phyloP scores from a whole-genome alignment of 2,113 vertebrate species.

The Engystomops pustulosus region DNA sequence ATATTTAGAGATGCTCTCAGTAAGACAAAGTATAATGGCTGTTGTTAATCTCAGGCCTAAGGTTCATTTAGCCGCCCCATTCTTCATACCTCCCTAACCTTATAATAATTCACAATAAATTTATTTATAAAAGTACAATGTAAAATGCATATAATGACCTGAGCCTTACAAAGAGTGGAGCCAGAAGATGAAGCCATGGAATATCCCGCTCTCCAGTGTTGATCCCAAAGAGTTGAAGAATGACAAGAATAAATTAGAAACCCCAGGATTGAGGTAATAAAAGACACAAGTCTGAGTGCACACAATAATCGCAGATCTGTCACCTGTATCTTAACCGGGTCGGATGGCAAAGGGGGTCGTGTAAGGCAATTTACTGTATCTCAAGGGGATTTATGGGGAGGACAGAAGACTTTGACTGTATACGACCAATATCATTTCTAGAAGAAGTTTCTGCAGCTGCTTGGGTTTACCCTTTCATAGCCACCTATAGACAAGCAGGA shows the following conservation, averaged over 20 bases:
- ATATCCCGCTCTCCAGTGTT: not conserved
- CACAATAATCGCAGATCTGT: not conserved
- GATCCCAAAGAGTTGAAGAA: not conserved
- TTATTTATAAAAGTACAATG: too few relatives aligned
- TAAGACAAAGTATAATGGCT: too few relatives aligned
- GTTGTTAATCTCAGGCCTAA: too few relatives aligned
- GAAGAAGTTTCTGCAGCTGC: not conserved
- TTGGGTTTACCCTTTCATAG: not conserved
- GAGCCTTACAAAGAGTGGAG: too few relatives aligned
- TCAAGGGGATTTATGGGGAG: not conserved
- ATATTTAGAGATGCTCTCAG: too few relatives aligned
- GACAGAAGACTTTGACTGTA: not conserved
- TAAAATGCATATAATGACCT: too few relatives aligned
- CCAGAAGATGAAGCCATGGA: not conserved
- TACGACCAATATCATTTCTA: not conserved
- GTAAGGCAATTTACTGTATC: constrained; percentile 18
- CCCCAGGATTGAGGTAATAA: not conserved
- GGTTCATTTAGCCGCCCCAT: too few relatives aligned
- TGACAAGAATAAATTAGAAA: not conserved
- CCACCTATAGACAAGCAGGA: too few relatives aligned
- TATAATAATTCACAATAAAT: too few relatives aligned
- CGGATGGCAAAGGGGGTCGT: not conserved
- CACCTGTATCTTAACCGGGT: constrained; percentile 1
- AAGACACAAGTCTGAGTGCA: not conserved
- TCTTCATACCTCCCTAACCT: too few relatives aligned